These are phyloP conservation scores for Enoplosus armatus DNA, from an alignment of 2,797 vertebrate species.

Conservation along the genomic window DNA sequence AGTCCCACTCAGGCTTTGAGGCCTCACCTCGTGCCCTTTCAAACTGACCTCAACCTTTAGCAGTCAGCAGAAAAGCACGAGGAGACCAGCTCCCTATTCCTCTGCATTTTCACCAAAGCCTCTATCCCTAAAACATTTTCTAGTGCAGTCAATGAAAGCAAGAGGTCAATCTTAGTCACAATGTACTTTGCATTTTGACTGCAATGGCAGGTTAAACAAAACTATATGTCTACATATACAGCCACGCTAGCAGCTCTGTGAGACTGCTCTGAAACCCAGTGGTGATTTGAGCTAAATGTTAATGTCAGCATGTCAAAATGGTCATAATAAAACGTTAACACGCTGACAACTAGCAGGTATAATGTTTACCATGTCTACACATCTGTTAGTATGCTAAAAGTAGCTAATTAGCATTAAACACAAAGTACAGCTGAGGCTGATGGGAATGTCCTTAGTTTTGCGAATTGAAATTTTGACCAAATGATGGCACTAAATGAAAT, in stretches of 20 bases:
- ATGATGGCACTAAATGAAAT: not conserved
- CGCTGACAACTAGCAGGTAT: not conserved
- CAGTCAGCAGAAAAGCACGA: conserved; percentile 25
- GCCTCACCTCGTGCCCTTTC: conserved; percentile 61
- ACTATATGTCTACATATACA: not conserved
- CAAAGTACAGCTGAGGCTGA: not conserved
- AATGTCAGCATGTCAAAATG: not conserved
- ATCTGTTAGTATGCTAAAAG: not conserved
- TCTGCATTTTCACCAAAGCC: conserved; percentile 25
- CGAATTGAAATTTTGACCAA: not conserved
- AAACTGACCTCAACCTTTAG: conserved; percentile 66
- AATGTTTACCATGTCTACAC: not conserved
- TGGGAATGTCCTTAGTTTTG: not conserved
- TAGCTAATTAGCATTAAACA: not conserved
- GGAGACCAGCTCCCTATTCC: conserved; percentile 34
- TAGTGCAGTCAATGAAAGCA: conserved; percentile 19
- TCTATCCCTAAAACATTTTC: conserved; percentile 11
- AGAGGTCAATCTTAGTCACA: not conserved
- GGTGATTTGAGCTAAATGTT: not conserved
- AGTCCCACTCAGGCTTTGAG: conserved; percentile 62
- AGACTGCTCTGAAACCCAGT: not conserved
- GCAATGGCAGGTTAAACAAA: conserved; percentile 4
- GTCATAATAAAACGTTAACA: not conserved
- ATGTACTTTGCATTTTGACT: not conserved
- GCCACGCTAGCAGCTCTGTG: not conserved